Conservation (phyloP, 2,797 vertebrate genomes). For the Phataginus tricuspis region DNA sequence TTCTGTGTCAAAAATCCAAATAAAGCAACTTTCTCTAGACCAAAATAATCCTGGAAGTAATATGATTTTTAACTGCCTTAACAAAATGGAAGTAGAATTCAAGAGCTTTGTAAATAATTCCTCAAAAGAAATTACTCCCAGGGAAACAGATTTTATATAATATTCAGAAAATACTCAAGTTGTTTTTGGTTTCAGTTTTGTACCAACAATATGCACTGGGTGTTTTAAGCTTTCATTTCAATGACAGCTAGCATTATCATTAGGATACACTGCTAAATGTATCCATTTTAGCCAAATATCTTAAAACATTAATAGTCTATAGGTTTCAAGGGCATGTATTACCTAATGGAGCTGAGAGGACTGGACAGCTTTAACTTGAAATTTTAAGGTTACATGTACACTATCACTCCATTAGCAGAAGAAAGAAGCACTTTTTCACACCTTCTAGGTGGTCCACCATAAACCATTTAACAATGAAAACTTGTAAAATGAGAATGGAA, state of each 20-base stretch:
- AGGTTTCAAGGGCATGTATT: neutral
- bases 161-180: neutral
- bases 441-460: neutral
- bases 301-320: neutral
- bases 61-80: neutral
- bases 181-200: neutral
- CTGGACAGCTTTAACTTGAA: neutral
- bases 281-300: neutral
- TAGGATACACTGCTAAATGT: neutral
- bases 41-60: neutral
- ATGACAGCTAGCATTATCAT: neutral
- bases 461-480: constrained; percentile 43
- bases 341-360: neutral
- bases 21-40: neutral
- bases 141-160: neutral
- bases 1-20: constrained; percentile 16
- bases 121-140: neutral
- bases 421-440: neutral
- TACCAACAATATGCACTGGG: neutral
- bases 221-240: constrained; percentile 24
- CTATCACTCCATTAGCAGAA: neutral
- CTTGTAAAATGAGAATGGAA: neutral
- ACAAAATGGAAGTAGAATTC: neutral
- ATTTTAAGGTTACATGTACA: neutral
- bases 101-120: neutral